Base-by-base conservation (phyloP, 2,113 vertebrate species). In the Gobio gobio region DNA sequence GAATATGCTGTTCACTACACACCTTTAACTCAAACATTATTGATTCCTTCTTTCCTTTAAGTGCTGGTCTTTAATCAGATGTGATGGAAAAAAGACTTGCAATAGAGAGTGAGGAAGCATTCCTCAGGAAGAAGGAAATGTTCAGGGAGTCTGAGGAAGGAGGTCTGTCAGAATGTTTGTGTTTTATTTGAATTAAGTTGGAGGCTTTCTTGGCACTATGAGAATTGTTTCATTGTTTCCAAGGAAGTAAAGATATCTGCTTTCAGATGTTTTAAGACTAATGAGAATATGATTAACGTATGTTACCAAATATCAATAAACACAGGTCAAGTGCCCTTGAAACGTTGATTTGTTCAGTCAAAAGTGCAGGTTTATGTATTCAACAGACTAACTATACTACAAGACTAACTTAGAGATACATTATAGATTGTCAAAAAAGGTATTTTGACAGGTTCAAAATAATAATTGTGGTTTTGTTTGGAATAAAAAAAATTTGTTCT, bases 41-140 rank as follows among this genome's bases (percentile, higher is more conserved):
- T 16, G 51, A 72, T 58, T 20, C 12, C 40, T 45, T 33, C 54
- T 54, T 85, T 33, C 40, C 40, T 85, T 85, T 40, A 85, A 54
- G 33, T 40, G 58, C 78, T 49, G 40, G 36, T 24, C 40, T 72
- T 70, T 72, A 61, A 68, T 80, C 40, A 80, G 36, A 80, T 63
- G 36, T 63, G 47, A 86, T 58, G 63, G 49, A 51, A 86, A 49
- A 64, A 79, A 75, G 26, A 36, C 56, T 24, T 22, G 36, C 18
- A 40, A 33, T 43, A 20, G 33, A 68, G 40, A 64, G 43, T 3
- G 12, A 18, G 54, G 47, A 77, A 86, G 51, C 33, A 3, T 72
- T 47, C 33, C 73, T 47, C 7, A 70, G 36, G 72, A 82, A 58
- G 40, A 68, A 47, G 73, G 72, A 49, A 58, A 66, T 22, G 47